Base-by-base conservation (phyloP, 2,113 vertebrate species). In the Colius striatus region DNA sequence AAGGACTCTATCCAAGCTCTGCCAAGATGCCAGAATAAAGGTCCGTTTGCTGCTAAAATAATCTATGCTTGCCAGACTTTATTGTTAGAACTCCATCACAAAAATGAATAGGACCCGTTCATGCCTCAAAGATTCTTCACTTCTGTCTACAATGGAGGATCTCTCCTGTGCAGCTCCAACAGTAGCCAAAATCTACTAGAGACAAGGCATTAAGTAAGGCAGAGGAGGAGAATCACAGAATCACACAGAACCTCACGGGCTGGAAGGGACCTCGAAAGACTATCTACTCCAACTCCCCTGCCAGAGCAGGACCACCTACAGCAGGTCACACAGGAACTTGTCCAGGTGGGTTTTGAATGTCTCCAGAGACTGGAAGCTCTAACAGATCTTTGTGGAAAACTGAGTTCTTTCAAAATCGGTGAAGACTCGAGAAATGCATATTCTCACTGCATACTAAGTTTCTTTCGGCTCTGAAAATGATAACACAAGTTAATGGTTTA, bases 1-100 rank as follows among this genome's bases (percentile, higher is more conserved):
- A 90, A 87, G 96, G 95, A 96, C 63, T 92, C 91, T 80, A 94
- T 78, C 94, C 96, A 97, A 96, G 62, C 7, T 67, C 89, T 92
- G 93, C 78, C 95, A 95, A 94, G 82, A 95, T 1, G 36, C 78
- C 71, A 83, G 89, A 95, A 97, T 73, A 70, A 95, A 92, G 75
- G 60, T 58, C 74, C 82, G 84, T 71, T 91, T 95, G 84, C 93
- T 92, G 75, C 87, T 94, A 94, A 87, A 92, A 90, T 47, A 79
- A 62, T 34, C 89, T 62, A 19, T 6, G 15, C 67, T 93, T 95
- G 87, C 82, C 90, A 94, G 75, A 77, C 71, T 91, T 95, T 58
- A 85, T 74, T 96, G 93, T 95, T 94, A 94, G 67, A 90, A 92
- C n/a, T 90, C 66, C 68, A 84, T 92, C 77, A 80, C 62, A 87